Evolutionary conservation across 2,797 vertebrate species (phyloP).

Genomic region (Melanotaenia trifasciata): DNA sequence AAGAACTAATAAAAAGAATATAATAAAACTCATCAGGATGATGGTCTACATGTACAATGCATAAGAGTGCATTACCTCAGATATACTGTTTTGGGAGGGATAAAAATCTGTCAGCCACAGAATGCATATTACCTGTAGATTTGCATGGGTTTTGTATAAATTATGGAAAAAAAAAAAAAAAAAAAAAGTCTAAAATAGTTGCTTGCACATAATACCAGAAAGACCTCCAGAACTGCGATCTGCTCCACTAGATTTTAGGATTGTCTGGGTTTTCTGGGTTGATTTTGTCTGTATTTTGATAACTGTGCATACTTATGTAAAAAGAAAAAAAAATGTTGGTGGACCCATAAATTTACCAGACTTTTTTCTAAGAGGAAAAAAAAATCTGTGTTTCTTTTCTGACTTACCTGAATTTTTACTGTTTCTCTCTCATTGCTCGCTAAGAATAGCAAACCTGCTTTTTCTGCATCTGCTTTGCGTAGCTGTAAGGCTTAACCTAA

Average conservation of each 20-base stretch:
- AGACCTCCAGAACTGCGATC: slow-evolving; percentile 99
- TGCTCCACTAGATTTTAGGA: slow-evolving; percentile 99
- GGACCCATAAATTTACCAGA: slow-evolving; percentile 99
- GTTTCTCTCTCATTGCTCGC: slow-evolving; percentile 99
- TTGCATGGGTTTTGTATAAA: slow-evolving; percentile 99
- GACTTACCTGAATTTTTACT: slow-evolving; percentile 99
- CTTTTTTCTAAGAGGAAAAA: slow-evolving; percentile 92
- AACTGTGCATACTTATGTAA: slow-evolving; percentile 99
- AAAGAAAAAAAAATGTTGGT: slow-evolving; percentile 93
- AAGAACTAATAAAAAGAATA: slow-evolving; percentile 84
- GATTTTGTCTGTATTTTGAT: slow-evolving; percentile 99
- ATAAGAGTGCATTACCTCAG: slow-evolving; percentile 99
- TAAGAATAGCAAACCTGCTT: slow-evolving; percentile 99
- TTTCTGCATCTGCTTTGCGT: slow-evolving; percentile 99
- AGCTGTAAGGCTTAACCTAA: slow-evolving; percentile 99
- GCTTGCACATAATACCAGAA: slow-evolving; percentile 99
- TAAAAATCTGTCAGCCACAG: slow-evolving; percentile 96
- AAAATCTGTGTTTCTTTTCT: slow-evolving; percentile 99
- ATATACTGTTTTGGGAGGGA: slow-evolving; percentile 94
- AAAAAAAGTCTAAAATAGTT: slow-evolving; percentile 99
- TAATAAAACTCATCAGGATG: slow-evolving; percentile 89
- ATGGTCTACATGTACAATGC: slow-evolving; percentile 96
- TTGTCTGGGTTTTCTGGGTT: slow-evolving; percentile 99
- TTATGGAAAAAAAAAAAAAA: slow-evolving; percentile 80
- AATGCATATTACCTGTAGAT: slow-evolving; percentile 99